Evolutionary conservation across 92 coral and sea anemone genomes (phyloP).

Genomic region (Bergia sp.): DNA sequence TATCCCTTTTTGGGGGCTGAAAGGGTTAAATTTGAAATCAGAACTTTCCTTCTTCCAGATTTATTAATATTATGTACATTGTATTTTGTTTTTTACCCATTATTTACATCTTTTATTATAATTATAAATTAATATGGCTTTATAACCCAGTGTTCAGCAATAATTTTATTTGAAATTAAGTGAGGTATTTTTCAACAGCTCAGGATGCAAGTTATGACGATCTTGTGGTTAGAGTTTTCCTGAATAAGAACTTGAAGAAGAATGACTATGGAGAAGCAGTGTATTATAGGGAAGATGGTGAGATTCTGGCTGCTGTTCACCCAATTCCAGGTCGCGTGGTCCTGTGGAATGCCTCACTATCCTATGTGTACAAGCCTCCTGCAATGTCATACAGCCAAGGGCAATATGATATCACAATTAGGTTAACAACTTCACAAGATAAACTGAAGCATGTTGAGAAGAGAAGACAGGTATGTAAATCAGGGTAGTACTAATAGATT

Average conservation of each 20-base stretch:
- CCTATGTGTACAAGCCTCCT: slow-evolving; percentile 85
- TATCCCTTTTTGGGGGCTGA: too few species aligned
- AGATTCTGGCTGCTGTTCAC: slow-evolving; percentile 77
- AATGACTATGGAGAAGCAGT: slow-evolving; percentile 95
- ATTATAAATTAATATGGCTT: too few species aligned
- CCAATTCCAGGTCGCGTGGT: slow-evolving; percentile 81
- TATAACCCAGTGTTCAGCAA: background rate
- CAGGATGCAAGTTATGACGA: slow-evolving; percentile 55
- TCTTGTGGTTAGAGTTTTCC: slow-evolving; percentile 66
- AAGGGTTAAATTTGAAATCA: too few species aligned
- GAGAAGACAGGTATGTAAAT: slow-evolving; percentile 59
- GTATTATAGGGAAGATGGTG: slow-evolving; percentile 76
- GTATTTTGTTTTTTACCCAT: too few species aligned
- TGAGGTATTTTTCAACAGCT: slow-evolving; percentile 36
- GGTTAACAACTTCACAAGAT: slow-evolving; percentile 72
- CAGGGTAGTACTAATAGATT: background rate
- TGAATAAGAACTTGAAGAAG: slow-evolving; percentile 77
- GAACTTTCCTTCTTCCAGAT: too few species aligned
- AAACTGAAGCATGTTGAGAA: slow-evolving; percentile 57
- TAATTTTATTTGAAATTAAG: background rate
- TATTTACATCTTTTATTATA: too few species aligned
- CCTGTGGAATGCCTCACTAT: slow-evolving; percentile 82
- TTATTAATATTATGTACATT: too few species aligned
- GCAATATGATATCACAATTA: slow-evolving; percentile 71
- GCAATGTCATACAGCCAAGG: slow-evolving; percentile 87